Evolutionary conservation across 1,140 invertebrate genomes (phyloP).

Genomic region (Cyclargus thomasi): DNA sequence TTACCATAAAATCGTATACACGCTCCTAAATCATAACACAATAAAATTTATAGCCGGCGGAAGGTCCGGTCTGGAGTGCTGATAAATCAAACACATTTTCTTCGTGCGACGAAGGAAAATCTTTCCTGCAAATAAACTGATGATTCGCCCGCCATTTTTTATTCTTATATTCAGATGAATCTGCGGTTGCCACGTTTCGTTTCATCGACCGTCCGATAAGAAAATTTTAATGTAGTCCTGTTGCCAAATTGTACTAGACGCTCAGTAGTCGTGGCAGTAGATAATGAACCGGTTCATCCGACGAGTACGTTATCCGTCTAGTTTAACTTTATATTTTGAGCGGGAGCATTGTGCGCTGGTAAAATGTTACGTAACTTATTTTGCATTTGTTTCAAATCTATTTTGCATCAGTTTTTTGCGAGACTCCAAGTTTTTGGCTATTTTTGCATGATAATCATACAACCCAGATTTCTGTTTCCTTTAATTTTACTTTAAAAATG

Average conservation of each 20-base stretch:
- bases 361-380: not conserved
- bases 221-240: not conserved
- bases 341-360: not conserved
- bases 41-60: slow-evolving; percentile 72
- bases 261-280: not conserved
- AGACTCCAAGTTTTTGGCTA: not conserved
- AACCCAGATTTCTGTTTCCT: too few species aligned
- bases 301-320: not conserved
- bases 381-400: not conserved
- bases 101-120: slow-evolving; percentile 65
- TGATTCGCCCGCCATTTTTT: slow-evolving; percentile 46
- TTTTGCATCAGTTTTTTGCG: not conserved
- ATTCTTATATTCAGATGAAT: slow-evolving; percentile 47
- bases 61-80: slow-evolving; percentile 72
- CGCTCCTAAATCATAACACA: slow-evolving; percentile 71
- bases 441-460: too few species aligned
- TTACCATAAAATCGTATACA: slow-evolving; percentile 71
- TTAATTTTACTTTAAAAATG: too few species aligned
- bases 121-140: slow-evolving; percentile 59
- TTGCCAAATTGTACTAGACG: not conserved
- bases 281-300: not conserved
- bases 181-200: slow-evolving; percentile 15
- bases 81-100: slow-evolving; percentile 72
- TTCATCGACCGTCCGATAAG: not conserved
- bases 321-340: not conserved